phyloP scores from a whole-genome alignment of 2,113 vertebrate genomes.

The Caranx melampygus region DNA sequence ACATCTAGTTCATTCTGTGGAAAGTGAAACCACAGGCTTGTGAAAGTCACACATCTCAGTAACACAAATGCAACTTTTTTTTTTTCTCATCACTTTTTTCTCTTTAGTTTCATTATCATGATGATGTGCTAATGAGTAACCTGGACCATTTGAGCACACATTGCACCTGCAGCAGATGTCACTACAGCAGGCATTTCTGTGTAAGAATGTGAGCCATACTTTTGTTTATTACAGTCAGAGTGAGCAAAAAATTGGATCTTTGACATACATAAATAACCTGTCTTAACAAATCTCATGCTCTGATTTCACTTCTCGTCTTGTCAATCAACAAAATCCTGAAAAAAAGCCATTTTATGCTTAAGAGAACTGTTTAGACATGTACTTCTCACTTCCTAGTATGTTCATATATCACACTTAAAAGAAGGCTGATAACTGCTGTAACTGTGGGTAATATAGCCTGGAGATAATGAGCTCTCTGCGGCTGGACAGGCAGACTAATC shows the following conservation, averaged over 20 bases:
- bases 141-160: neutral
- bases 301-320: neutral
- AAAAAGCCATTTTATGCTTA: neutral
- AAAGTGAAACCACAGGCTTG: constrained; percentile 15
- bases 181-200: neutral
- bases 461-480: constrained; percentile 13
- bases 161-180: constrained; percentile 10
- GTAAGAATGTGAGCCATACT: neutral
- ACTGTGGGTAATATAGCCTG: constrained; percentile 29
- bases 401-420: constrained; percentile 30
- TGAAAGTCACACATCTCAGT: constrained; percentile 23
- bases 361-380: neutral
- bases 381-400: neutral
- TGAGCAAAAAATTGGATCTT: neutral
- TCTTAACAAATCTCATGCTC: neutral
- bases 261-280: neutral
- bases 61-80: constrained; percentile 4
- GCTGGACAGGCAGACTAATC: constrained; percentile 2
- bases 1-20: neutral
- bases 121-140: neutral
- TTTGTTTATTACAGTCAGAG: constrained; percentile 1
- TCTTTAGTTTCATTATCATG: neutral
- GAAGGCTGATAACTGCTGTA: constrained; percentile 57
- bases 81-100: neutral
- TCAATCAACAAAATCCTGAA: neutral